Conservation (phyloP, 2,113 vertebrate species). For the Anolis sagrei region DNA sequence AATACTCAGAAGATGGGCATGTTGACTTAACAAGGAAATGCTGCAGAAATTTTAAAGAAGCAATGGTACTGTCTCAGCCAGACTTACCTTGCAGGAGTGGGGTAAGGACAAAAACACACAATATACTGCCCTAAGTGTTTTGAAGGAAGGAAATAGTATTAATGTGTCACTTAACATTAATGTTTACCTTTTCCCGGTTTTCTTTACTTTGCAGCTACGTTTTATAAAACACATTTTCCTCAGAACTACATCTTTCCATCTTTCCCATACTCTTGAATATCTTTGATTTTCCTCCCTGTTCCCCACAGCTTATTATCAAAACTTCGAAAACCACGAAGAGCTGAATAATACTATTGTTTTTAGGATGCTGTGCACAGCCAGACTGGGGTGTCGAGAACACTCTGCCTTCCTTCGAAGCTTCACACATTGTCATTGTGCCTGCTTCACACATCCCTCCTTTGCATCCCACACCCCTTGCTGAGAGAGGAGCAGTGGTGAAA, state of each 20-base stretch:
- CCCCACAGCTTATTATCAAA: background rate
- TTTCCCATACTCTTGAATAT: background rate
- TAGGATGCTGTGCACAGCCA: background rate
- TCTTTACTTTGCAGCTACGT: background rate
- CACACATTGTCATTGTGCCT: background rate
- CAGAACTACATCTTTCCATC: background rate
- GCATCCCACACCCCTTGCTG: background rate
- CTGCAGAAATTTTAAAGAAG: background rate
- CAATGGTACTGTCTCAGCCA: background rate
- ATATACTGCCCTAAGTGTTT: slow-evolving; percentile 1
- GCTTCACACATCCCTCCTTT: slow-evolving; percentile 18
- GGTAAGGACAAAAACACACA: slow-evolving; percentile 7
- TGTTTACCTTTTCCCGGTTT: background rate
- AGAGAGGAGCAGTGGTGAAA: slow-evolving; percentile 30
- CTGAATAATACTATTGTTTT: background rate
- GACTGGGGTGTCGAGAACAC: slow-evolving; percentile 1
- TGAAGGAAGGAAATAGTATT: background rate
- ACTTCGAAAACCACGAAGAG: background rate
- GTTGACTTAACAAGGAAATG: background rate
- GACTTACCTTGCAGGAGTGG: background rate
- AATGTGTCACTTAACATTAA: background rate
- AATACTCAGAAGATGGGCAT: background rate
- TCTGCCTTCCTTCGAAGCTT: background rate
- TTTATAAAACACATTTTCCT: background rate
- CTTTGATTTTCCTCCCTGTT: background rate